Conservation (phyloP, 1,140 invertebrate species). For the Antheraea pernyi region DNA sequence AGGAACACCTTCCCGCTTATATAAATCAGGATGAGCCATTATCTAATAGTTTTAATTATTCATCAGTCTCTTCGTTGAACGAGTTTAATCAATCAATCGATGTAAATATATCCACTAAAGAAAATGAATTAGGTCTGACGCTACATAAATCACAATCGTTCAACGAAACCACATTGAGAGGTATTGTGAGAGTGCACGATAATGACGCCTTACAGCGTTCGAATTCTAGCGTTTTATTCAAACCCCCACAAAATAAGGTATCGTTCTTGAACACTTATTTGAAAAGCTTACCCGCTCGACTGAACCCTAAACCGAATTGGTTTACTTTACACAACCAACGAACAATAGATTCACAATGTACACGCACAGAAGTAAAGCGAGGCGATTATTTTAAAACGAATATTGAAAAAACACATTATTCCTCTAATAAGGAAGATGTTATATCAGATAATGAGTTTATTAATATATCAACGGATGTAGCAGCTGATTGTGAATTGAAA, state of each 20-base stretch:
- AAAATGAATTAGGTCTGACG: constrained; percentile 35
- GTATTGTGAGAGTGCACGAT: constrained; percentile 25
- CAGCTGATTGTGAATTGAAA: constrained; percentile 68
- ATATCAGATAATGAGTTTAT: constrained; percentile 62
- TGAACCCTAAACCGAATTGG: constrained; percentile 64
- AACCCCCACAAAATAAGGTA: constrained; percentile 67
- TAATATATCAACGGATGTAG: constrained; percentile 65
- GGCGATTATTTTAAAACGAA: constrained; percentile 38
- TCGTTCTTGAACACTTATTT: constrained; percentile 77
- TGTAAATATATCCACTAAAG: constrained; percentile 28
- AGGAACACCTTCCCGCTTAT: constrained; percentile 23
- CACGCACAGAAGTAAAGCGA: constrained; percentile 35
- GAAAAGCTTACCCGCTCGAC: constrained; percentile 69
- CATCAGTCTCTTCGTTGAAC: constrained; percentile 31
- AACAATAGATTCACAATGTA: constrained; percentile 53
- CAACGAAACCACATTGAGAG: constrained; percentile 41
- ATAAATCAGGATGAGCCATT: neutral
- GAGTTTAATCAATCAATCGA: constrained; percentile 32
- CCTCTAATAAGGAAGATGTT: constrained; percentile 45
- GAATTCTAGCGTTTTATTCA: constrained; percentile 57
- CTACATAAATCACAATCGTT: constrained; percentile 69
- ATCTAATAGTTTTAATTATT: constrained; percentile 19
- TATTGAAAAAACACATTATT: constrained; percentile 36
- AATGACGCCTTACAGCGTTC: constrained; percentile 45
- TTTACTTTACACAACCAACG: constrained; percentile 53